phyloP scores from a whole-genome alignment of 2,888 invertebrate species.

The Nycteola revayana region DNA sequence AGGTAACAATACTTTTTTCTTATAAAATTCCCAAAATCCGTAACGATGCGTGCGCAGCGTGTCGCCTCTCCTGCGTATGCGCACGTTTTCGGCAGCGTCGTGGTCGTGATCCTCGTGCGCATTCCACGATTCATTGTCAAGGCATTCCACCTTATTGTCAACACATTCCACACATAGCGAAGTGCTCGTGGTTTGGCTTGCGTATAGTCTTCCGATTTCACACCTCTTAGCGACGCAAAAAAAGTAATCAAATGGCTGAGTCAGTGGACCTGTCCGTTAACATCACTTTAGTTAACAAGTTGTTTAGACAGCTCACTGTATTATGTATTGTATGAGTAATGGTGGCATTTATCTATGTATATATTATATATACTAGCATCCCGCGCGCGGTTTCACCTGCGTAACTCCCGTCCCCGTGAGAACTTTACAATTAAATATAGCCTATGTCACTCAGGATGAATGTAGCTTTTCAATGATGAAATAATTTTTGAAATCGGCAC shows the following conservation, averaged over 20 bases:
- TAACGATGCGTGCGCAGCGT: background rate
- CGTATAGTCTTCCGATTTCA: constrained; percentile 61
- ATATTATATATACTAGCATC: too few relatives aligned
- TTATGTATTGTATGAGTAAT: too few relatives aligned
- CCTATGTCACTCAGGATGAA: too few relatives aligned
- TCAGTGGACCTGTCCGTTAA: background rate
- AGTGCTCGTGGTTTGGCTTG: constrained; percentile 61
- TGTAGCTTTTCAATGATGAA: too few relatives aligned
- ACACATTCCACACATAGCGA: constrained; percentile 68
- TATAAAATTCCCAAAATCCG: too few relatives aligned
- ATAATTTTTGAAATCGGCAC: too few relatives aligned
- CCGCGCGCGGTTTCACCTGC: too few relatives aligned
- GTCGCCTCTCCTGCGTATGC: constrained; percentile 43
- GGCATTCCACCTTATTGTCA: constrained; percentile 44
- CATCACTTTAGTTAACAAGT: background rate
- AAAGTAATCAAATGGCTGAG: constrained; percentile 17
- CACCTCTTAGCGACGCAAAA: constrained; percentile 36
- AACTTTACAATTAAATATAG: too few relatives aligned
- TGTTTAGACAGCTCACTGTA: background rate
- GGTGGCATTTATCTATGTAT: too few relatives aligned
- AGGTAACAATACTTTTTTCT: too few relatives aligned
- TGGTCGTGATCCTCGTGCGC: constrained; percentile 44
- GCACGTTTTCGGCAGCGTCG: constrained; percentile 60
- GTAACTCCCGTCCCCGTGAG: too few relatives aligned
- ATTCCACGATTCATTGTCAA: background rate